These are phyloP conservation scores for Eupsittula cactorum DNA, from an alignment of 2,113 vertebrate species.

Conservation along the genomic window DNA sequence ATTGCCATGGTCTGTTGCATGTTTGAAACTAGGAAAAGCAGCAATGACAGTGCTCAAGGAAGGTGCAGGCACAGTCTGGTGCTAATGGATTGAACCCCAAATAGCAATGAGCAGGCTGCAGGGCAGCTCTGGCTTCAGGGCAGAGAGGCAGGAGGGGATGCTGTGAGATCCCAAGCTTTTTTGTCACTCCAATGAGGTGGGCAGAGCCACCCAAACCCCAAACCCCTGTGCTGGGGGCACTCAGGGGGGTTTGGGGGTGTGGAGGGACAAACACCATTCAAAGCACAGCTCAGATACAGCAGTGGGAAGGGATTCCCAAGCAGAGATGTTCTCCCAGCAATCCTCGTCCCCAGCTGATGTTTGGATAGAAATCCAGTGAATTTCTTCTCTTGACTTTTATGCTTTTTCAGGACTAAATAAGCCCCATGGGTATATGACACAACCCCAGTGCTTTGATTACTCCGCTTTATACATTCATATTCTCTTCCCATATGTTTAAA, in stretches of 20 bases:
- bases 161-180: background rate
- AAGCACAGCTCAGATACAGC: background rate
- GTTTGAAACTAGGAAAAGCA: background rate
- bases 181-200: rapidly evolving
- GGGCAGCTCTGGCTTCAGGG: background rate
- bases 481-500: background rate
- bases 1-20: background rate
- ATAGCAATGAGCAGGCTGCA: background rate
- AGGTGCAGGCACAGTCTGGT: background rate
- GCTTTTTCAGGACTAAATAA: background rate
- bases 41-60: background rate
- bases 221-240: background rate
- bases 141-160: background rate
- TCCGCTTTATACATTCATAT: background rate
- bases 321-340: rapidly evolving
- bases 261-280: too few species aligned
- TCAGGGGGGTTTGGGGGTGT: background rate
- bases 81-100: background rate
- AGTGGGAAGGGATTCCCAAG: background rate
- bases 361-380: background rate
- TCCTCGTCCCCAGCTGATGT: background rate
- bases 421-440: background rate
- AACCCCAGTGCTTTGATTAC: background rate
- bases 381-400: background rate
- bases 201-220: background rate